A percentile compares a stretch with the other conserved stretches of the same genome.
Conservation (phyloP, 2,113 vertebrate genomes). For the Ophthalmolycus amberensis region DNA sequence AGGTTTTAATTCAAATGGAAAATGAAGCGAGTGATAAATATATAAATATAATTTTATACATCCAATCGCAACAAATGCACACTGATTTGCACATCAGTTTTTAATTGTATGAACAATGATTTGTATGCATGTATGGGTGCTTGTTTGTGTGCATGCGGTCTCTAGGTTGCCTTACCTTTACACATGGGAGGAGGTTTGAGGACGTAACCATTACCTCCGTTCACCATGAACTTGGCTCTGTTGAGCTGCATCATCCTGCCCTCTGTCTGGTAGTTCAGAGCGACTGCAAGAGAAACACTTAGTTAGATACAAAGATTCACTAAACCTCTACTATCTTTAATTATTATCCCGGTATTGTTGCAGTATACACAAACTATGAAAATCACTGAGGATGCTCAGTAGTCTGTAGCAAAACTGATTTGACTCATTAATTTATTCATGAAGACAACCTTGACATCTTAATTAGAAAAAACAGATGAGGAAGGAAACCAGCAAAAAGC, state of each 20-base stretch:
- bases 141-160: background rate
- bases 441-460: background rate
- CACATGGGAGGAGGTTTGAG: constrained; percentile 97
- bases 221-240: constrained; percentile 95
- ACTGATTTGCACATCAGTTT: background rate
- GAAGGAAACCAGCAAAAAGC: background rate
- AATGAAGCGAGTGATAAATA: background rate
- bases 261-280: constrained; percentile 97
- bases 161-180: constrained; percentile 86
- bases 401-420: background rate
- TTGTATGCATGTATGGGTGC: background rate
- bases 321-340: background rate
- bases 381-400: background rate
- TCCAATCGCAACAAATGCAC: background rate
- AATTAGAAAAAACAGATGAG: constrained; percentile 2
- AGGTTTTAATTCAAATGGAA: background rate
- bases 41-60: background rate
- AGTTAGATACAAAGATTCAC: background rate
- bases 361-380: background rate
- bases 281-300: constrained; percentile 83
- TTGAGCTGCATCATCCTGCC: constrained; percentile 98
- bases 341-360: background rate
- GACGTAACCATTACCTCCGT: constrained; percentile 94
- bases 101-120: background rate
- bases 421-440: background rate